Conservation (phyloP, 2,888 invertebrate species). For the Hydriomena furcata region DNA sequence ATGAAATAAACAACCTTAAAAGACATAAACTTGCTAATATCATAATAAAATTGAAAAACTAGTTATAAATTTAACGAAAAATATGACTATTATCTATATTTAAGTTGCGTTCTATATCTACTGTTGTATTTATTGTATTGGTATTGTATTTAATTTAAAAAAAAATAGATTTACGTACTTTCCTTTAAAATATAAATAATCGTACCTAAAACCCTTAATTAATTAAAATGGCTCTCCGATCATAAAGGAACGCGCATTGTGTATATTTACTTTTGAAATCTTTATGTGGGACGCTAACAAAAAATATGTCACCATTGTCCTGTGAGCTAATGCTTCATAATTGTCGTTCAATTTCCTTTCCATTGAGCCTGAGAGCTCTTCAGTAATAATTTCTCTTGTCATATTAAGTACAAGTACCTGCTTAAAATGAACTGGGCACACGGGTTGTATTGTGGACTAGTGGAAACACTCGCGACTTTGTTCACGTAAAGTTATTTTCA, state of each 20-base stretch:
- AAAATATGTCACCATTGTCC: constrained; percentile 73
- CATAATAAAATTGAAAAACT: no score
- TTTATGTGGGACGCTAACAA: constrained; percentile 57
- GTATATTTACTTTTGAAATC: constrained; percentile 56
- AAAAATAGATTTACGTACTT: background rate
- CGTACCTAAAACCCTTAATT: constrained; percentile 39
- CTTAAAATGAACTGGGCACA: constrained; percentile 47
- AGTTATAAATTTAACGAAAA: no score
- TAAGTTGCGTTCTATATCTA: no score
- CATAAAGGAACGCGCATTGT: constrained; percentile 48
- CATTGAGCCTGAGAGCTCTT: constrained; percentile 56
- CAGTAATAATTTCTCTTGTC: constrained; percentile 70
- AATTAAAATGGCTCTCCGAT: constrained; percentile 56
- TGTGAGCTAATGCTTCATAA: constrained; percentile 67
- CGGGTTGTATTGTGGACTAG: constrained; percentile 38
- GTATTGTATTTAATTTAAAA: no score
- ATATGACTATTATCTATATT: no score
- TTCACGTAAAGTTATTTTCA: no score
- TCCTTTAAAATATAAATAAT: constrained; percentile 7
- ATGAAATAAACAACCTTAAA: no score
- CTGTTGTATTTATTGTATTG: no score
- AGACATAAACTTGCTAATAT: background rate
- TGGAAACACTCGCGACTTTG: no score
- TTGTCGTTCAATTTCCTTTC: constrained; percentile 76
- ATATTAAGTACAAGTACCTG: constrained; percentile 59